Conservation (phyloP, 92 coral and sea anemone species). For the Umimayanthus kanabou region DNA sequence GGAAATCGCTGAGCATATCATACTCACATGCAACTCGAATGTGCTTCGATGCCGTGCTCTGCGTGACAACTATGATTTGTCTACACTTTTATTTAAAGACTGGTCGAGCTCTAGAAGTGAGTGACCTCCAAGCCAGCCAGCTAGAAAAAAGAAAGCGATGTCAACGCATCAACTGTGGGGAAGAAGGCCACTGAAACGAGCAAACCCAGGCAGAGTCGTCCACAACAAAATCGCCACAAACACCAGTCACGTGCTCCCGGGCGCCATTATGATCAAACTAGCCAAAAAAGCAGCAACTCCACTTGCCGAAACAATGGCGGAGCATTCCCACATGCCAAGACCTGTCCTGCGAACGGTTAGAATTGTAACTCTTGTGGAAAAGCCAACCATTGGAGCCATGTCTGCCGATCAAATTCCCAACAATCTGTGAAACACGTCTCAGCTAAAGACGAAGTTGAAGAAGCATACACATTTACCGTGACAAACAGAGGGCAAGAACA, state of each 20-base stretch:
- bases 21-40: conserved; percentile 28
- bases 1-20: conserved; percentile 29
- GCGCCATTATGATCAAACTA: conserved; percentile 23
- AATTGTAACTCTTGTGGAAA: too few species aligned
- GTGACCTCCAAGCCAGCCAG: conserved; percentile 24
- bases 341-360: too few species aligned
- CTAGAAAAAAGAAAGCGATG: conserved; percentile 38
- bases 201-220: conserved; percentile 12
- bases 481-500: neutral
- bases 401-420: conserved; percentile 13
- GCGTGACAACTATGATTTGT: conserved; percentile 15
- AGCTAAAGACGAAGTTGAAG: neutral
- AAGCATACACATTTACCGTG: conserved; percentile 15
- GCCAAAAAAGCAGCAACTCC: neutral
- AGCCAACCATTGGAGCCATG: too few species aligned
- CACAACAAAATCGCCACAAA: conserved; percentile 16
- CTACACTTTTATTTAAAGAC: conserved; percentile 5
- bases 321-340: too few species aligned
- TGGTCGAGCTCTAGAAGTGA: conserved; percentile 34
- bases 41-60: conserved; percentile 33
- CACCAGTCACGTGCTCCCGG: neutral
- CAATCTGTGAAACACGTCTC: conserved; percentile 11
- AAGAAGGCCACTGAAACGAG: neutral
- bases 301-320: conserved; percentile 14
- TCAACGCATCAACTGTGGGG: conserved; percentile 20